Base-by-base conservation (phyloP, 1,140 invertebrate species). In the Danaus melanippus region DNA sequence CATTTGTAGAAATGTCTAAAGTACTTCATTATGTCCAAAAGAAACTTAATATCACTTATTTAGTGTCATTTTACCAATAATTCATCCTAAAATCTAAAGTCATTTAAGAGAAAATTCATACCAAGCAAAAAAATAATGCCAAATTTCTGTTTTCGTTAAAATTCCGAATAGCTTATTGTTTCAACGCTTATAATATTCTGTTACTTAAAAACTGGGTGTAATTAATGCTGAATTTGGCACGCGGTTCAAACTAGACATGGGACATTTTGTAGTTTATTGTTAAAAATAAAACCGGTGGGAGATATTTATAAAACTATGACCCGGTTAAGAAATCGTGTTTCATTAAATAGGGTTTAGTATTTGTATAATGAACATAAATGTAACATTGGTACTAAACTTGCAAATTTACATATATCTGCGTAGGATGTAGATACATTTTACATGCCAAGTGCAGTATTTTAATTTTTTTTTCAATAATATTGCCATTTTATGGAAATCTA, bases 271-370 rank as follows among this genome's bases (percentile, higher is more conserved):
- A 71, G 63, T 70, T 71, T 73, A 64, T 69, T 62, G 66, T 66
- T 78, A 79, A 73, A 82, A 78, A 82, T 84, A 84, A 69, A 61
- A 41, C 54, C 56, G 57, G 67, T 73, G 71, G 60, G 71, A 70
- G 71, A 78, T 83, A 83, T 84, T 83, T 81, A 64, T 76, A 67
- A 69, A 66, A 75, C 74, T 78, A 77, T 79, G 74, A 84, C 81
- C 81, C 69, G 79, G 81, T 84, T 82, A 83, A 81, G 66, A 70
- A 69, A 66, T 64, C 67, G 64, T 67, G 56, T 67, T 62, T 67
- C 69, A 75, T 64, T 67, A 75, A 71, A 59, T 59, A 59, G 46
- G 47, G 47, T 55, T 55, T 56, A 48, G 46, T 48, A 21, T 12
- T 48, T 21, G 10, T 12, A 42, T 12, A 42, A 50, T 50, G 6